Base-by-base conservation (phyloP, 2,888 invertebrate genomes). In the Xanthorhoe spadicearia region DNA sequence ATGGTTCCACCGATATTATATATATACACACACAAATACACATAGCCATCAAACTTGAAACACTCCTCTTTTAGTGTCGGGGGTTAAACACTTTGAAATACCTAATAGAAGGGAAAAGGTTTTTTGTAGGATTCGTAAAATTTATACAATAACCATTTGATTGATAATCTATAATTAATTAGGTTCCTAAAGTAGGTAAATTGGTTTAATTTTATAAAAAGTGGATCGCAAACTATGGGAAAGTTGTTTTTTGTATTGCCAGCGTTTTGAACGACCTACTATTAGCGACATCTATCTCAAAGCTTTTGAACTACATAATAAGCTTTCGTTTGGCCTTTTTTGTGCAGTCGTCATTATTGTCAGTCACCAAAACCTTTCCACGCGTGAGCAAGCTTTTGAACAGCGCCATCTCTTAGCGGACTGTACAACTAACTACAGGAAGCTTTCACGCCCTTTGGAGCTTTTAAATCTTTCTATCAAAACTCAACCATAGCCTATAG, bases 261-360 rank as follows among this genome's bases (percentile, higher is more conserved):
- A 7, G 28, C 32, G 10, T 23, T 43, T 10, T 43, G 38, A 13
- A 13, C 1, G 13, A 13, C 38, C 1, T 13, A 13, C 38, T 43
- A 13, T 13, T 15, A 48, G 23, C 56, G 46, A 51, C 62, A 67
- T 67, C 66, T 70, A 54, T 32, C 46, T 15, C 50, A 62, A 50
- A 15, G 18, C 15, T 46, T 0, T 9, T 5, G 15, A 55, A 62
- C 23, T 48, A 62, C 23, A 23, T 23, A 23, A 23, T 51, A 8
- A 38, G 59, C 64, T 61, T 64, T 68, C 23, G 46, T 17, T 49
- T 17, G 49, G 1, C 23, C 1, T 23, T 32, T 32, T 7, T 7
- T 32, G 32, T 32, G 32, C 32, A 4, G 32, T 32, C 3, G 32
- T 7, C 6, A 32, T 23, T 32, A 7, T 32, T 32, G 8, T 32